These are phyloP conservation scores for Dryadula phaetusa DNA, from an alignment of 2,888 invertebrate species.

Conservation along the genomic window DNA sequence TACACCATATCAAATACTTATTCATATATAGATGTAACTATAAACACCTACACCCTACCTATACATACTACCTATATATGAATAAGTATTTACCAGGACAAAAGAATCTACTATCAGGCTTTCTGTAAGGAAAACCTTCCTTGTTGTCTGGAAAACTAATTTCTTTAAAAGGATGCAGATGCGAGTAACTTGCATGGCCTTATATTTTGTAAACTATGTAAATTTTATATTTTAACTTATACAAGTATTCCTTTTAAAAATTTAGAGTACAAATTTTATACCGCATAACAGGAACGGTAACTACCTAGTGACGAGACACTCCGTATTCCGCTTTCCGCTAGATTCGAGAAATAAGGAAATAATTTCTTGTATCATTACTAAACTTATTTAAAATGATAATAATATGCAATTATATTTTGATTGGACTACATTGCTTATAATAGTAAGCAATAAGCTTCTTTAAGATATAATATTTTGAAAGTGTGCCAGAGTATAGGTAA, in stretches of 20 bases:
- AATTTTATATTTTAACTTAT: conserved; percentile 10
- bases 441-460: conserved; percentile 5
- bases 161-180: conserved; percentile 29
- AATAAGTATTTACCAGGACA: background rate
- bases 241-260: conserved; percentile 1
- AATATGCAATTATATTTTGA: background rate
- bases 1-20: conserved; percentile 3
- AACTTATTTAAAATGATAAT: too few species aligned
- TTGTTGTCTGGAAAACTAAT: conserved; percentile 26
- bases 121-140: conserved; percentile 12
- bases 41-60: too few species aligned
- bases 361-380: too few species aligned
- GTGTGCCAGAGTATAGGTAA: conserved; percentile 20
- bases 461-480: conserved; percentile 16
- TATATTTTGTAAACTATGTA: conserved; percentile 19
- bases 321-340: too few species aligned
- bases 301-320: too few species aligned
- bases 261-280: background rate
- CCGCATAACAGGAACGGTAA: too few species aligned
- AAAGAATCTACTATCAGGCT: conserved; percentile 7
- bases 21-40: too few species aligned
- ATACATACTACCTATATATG: background rate
- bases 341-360: too few species aligned
- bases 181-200: conserved; percentile 1
- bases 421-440: background rate